A percentile compares a stretch with the other conserved stretches of the same genome.
These are phyloP conservation scores for Sakesphorus luctuosus DNA, from an alignment of 2,113 vertebrate genomes.

Conservation along the genomic window DNA sequence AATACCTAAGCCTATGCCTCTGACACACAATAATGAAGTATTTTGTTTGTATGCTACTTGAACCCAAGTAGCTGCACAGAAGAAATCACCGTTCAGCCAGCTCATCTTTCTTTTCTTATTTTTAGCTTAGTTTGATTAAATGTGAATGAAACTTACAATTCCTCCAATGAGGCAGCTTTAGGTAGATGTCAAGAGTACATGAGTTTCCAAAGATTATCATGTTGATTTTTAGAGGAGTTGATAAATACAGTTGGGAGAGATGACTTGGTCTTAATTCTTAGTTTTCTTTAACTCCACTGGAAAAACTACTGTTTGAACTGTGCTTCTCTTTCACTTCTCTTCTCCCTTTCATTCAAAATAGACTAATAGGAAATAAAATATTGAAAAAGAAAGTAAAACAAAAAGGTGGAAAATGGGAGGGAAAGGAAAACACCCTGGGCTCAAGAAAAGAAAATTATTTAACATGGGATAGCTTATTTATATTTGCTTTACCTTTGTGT, in stretches of 20 bases:
- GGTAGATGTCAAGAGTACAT: neutral
- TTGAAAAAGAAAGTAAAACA: neutral
- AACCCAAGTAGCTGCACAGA: neutral
- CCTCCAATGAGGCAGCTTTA: neutral
- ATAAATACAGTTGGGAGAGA: neutral
- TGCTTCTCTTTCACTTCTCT: neutral
- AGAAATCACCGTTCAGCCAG: neutral
- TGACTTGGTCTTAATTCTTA: neutral
- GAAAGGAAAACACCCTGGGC: neutral
- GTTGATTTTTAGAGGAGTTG: neutral
- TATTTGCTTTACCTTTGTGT: neutral
- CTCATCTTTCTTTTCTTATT: neutral
- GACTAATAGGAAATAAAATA: neutral
- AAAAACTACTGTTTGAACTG: neutral
- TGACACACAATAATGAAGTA: neutral
- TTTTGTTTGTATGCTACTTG: conserved; percentile 6
- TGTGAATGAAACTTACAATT: neutral
- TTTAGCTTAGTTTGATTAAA: neutral
- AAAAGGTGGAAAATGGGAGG: accelerated
- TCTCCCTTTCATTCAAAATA: neutral
- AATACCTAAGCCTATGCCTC: neutral
- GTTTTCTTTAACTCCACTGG: neutral
- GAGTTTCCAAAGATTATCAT: neutral
- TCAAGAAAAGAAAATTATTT: neutral
- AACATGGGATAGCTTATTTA: neutral